Base-by-base conservation (phyloP, 2,797 vertebrate species). In the Apodemus agrarius region DNA sequence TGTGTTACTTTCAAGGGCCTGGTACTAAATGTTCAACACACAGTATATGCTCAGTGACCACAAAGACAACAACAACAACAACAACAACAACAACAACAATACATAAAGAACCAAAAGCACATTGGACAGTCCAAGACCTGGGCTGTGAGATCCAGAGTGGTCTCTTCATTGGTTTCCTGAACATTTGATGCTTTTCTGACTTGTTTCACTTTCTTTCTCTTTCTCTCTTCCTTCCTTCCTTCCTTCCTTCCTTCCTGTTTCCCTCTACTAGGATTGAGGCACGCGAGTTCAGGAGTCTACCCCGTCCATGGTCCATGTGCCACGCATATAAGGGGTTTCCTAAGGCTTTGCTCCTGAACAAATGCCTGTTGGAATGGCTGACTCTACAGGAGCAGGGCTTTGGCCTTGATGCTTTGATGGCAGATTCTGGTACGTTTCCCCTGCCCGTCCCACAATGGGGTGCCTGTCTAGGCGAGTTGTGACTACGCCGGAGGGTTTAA, bases 381-480 rank as follows among this genome's bases (percentile, higher is more conserved):
- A 61, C 46, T 93, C 37, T 79, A 76, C 24, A 59, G 59, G 94
- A 96, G 40, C 26, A 91, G 72, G 37, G n/a, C n/a, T 1, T 49
- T 76, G 43, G 37, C 31, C 43, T 94, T 80, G 37, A 43, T 46
- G 80, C 86, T 79, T 87, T 31, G 34, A 88, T 96, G 67, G 46
- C 54, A 84, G n/a, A 57, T 83, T 93, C 82, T 94, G 79, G 29
- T 87, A 97, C 91, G 24, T 61, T 96, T 63, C 82, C 67, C 43
- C 46, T 96, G 92, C 75, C 72, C 31, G 31, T 95, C 37, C 49
- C 57, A 83, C 74, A 89, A 93, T 0, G 17, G 34, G 26, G 49
- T 91, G 65, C 75, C 52, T 95, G 75, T 93, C 89, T 81, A 79
- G 78, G 91, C 83, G 94, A 87, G 89, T 97, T 97, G 90, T 90